Evolutionary conservation across 2,113 vertebrate species (phyloP), one percentile per base, ranked within the genome.

Genomic region (Greenwoodochromis staneri): DNA sequence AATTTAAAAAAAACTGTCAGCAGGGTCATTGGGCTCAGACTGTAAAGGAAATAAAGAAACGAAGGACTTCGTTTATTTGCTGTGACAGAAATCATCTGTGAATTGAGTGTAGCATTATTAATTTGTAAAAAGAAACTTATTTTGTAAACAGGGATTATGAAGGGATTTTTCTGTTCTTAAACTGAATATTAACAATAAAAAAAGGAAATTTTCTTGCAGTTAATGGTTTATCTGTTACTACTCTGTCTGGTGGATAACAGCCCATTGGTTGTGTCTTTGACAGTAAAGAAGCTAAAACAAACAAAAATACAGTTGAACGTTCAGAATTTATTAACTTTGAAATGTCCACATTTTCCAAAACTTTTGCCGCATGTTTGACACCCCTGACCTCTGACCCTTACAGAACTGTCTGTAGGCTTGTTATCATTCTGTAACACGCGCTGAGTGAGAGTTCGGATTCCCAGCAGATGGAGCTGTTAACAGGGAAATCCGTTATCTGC

Each of bases 311-410:
- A 45, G 38, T 10, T 71, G 13, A 71, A 27, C 13, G 3, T 73
- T 73, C 8, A 45, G 1, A 73, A 73, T 45, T 45, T 5, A 27
- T 7, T 16, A 16, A 24, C 38, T 27, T 24, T 71, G 38, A 71
- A 45, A 71, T 27, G 21, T 27, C 21, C 21, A 45, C 66, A 71
- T 71, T 45, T 71, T 71, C 5, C 21, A 71, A 45, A 71, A 24
- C 5, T 0, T 38, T 21, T 69, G 61, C 61, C 1, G 4, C 0
- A 29, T 73, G 5, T 73, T 11, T 73, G 69, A 73, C 19, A 24
- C 63, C n/a, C 34, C 36, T 69, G 63, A 69, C 63, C n/a, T 36
- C 63, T 40, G 63, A 69, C 63, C 34, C 17, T n/a, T 7, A 31
- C 27, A 51, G 27, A 51, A 13, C 45, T 29, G 45, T 51, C 73